Evolutionary conservation across 2,888 invertebrate genomes (phyloP), one percentile per base, ranked within the genome.

Genomic region (Busseola fusca): DNA sequence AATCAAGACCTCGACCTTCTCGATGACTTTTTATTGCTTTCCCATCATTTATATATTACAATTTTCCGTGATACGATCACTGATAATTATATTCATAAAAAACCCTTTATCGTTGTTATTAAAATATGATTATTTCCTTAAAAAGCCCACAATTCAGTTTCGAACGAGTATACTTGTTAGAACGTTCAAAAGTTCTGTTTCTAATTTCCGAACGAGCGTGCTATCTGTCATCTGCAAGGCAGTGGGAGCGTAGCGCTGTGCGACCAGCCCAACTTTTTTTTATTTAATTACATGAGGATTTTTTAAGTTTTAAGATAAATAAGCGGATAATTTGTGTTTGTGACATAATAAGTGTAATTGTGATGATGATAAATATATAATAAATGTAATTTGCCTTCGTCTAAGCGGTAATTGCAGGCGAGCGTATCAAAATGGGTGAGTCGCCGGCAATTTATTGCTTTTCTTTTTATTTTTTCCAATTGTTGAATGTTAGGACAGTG

Each of bases 391-490:
- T 77, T 74, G 75, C 87, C 82, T 77, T 84, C 82, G 85, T 82
- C 82, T 78, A 75, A 82, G 84, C 84, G 80, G 84, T 84, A 78
- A 74, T 60, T 72, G 79, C 82, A 78, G 86, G 80, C 81, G 79
- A 86, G 83, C 83, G 80, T 86, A 84, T 86, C 90, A 93, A 92
- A 90, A 95, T 95, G 95, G 95, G 95, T 95, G 90, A 94, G 94
- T 94, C 85, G 89, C 94, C 93, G 94, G 94, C 89, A 88, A 80
- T 82, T 81, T 75, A 75, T 81, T 83, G 59, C 69, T 80, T 84
- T 87, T 85, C 68, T 76, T 86, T 87, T 87, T 85, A 85, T 86
- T 86, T 85, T 69, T 37, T 59, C 16, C 16, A 27, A 6, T 74
- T 72, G 12, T 68, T 72, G 62, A 60, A 67, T 72, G 30, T 37